Conservation (phyloP, 2,797 vertebrate genomes). For the Muraenolepis orangiensis region DNA sequence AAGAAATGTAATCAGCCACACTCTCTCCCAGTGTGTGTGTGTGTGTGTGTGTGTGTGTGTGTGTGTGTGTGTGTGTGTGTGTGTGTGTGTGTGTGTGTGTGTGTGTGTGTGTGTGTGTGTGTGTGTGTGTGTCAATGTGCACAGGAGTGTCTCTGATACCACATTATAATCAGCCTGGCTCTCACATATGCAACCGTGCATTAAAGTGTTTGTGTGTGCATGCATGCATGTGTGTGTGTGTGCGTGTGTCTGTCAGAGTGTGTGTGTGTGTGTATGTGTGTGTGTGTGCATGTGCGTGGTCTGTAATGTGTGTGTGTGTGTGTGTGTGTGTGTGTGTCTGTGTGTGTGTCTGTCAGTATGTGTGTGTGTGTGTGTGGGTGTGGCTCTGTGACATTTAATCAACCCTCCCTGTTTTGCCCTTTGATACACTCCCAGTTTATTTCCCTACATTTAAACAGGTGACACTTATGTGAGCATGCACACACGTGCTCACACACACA, state of each 20-base stretch:
- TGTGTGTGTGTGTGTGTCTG: neutral
- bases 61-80: constrained; percentile 10
- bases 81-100: neutral
- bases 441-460: neutral
- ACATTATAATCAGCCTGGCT: neutral
- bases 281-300: neutral
- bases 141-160: neutral
- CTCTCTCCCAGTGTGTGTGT: constrained; percentile 4
- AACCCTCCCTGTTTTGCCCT: neutral
- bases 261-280: neutral
- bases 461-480: neutral
- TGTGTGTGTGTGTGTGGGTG: neutral
- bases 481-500: constrained; percentile 2
- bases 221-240: constrained; percentile 5
- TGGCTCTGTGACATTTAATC: constrained; percentile 7
- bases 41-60: neutral
- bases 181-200: neutral
- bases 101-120: neutral
- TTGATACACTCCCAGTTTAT: neutral
- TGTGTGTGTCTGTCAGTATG: neutral
- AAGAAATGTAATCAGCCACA: constrained; percentile 24
- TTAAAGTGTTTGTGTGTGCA: neutral
- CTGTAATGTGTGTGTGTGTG: neutral
- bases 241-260: neutral
- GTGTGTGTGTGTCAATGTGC: neutral